These are phyloP conservation scores for Lagodon rhomboides DNA, from an alignment of 2,797 vertebrate species.

Conservation along the genomic window DNA sequence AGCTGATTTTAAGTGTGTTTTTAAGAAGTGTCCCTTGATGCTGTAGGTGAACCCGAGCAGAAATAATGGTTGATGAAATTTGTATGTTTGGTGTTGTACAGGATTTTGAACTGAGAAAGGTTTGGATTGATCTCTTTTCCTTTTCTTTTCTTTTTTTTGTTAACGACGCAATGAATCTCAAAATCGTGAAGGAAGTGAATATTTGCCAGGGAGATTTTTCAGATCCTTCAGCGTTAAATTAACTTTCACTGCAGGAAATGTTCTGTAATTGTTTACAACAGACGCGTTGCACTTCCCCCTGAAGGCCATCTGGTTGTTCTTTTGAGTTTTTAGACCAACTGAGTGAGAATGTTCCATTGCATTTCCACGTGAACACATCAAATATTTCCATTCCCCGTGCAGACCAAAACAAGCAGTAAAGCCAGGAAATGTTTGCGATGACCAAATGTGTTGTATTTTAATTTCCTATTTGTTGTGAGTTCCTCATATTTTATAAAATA, in stretches of 20 bases:
- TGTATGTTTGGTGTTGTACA: slow-evolving; percentile 61
- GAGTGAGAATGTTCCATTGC: slow-evolving; percentile 42
- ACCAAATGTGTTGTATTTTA: slow-evolving; percentile 72
- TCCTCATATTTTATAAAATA: slow-evolving; percentile 70
- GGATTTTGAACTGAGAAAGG: slow-evolving; percentile 26
- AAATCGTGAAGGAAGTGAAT: slow-evolving; percentile 33
- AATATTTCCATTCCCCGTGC: slow-evolving; percentile 24
- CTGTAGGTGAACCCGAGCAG: slow-evolving; percentile 38
- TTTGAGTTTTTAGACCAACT: slow-evolving; percentile 34
- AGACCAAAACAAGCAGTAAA: slow-evolving; percentile 49
- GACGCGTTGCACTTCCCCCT: slow-evolving; percentile 38
- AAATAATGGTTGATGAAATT: slow-evolving; percentile 44
- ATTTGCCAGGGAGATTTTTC: slow-evolving; percentile 20
- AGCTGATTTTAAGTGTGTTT: slow-evolving; percentile 45
- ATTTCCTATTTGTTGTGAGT: slow-evolving; percentile 42
- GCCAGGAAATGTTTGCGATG: slow-evolving; percentile 54
- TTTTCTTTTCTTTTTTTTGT: slow-evolving; percentile 13
- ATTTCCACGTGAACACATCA: slow-evolving; percentile 37
- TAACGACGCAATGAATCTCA: slow-evolving; percentile 13
- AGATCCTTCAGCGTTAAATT: slow-evolving; percentile 40
- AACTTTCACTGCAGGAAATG: slow-evolving; percentile 31
- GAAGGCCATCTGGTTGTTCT: slow-evolving; percentile 32
- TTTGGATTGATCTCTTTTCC: slow-evolving; percentile 11
- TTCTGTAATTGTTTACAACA: slow-evolving; percentile 73
- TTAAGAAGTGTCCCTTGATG: slow-evolving; percentile 33